Conservation (phyloP, 2,888 invertebrate species). For the Spicauda simplicius region DNA sequence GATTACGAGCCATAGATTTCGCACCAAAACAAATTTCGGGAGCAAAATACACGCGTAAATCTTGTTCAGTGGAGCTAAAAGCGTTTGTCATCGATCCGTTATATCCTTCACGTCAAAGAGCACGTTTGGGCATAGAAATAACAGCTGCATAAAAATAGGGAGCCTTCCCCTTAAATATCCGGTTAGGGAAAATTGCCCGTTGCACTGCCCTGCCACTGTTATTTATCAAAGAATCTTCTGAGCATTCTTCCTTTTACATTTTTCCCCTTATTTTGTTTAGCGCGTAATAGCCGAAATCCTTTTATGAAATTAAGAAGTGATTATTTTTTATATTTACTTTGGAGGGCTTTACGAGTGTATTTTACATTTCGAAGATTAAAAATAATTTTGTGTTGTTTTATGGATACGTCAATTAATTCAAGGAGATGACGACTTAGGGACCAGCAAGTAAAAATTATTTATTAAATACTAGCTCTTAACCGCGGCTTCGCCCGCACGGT, state of each 20-base stretch:
- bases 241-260: conserved; percentile 10
- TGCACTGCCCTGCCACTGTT: conserved; percentile 52
- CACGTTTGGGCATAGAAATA: conserved; percentile 54
- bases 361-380: too few relatives aligned
- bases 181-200: conserved; percentile 61
- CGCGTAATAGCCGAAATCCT: conserved; percentile 24
- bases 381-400: too few relatives aligned
- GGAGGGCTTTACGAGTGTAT: too few relatives aligned
- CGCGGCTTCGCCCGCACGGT: too few relatives aligned
- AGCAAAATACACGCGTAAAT: conserved; percentile 17
- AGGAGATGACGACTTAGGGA: too few relatives aligned
- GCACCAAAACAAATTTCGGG: background rate
- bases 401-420: too few relatives aligned
- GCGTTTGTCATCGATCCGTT: conserved; percentile 29
- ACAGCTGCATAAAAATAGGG: conserved; percentile 70
- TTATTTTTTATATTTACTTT: conserved; percentile 5
- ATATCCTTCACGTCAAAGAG: conserved; percentile 32
- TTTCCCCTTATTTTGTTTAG: conserved; percentile 33
- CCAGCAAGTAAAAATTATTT: too few relatives aligned
- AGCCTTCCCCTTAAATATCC: conserved; percentile 58
- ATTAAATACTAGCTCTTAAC: too few relatives aligned
- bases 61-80: conserved; percentile 10
- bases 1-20: too few relatives aligned
- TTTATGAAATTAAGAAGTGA: conserved; percentile 29
- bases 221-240: conserved; percentile 35